Evolutionary conservation across 2,113 vertebrate species (phyloP), one percentile per base, ranked within the genome.

Genomic region (Phyllopteryx taeniolatus): DNA sequence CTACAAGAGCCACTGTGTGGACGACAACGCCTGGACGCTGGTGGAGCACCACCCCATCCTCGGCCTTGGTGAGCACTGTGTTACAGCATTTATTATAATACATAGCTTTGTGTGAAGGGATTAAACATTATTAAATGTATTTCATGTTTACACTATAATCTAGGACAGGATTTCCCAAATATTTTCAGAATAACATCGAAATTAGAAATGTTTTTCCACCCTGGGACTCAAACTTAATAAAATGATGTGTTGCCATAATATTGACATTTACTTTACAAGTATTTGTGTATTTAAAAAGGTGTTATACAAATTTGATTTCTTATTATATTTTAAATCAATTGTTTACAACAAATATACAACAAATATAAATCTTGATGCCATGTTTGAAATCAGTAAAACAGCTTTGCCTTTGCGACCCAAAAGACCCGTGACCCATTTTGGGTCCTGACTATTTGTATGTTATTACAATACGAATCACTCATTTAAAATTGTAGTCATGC

Each of bases 1-100:
- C 85, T 97, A 99, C 93, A 96, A 95, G 89, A 97, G 94, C 91
- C 97, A 99, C 91, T 99, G 96, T 87, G 89, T 99, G 92, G 95
- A 99, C 73, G 98, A 99, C 91, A 96, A 95, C 83, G 95, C 95
- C 92, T 99, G 98, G 98, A 92, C 95, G 4, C 93, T 99, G 68
- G 95, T 99, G 92, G 98, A 99, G 88, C 94, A 98, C 89, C 96
- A 98, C 90, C 95, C 95, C 5, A 92, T 96, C 74, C 94, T 99
- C 54, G 96, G 97, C 87, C 89, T 99, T 81, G 98, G 97, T 99
- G 77, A 79, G 83, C 17, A 4, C 17, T 10, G 6, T n/a, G 3
- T 43, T 19, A 17, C 20, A 8, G 5, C 60, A 15, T 33, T 31
- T 60, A 15, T 27, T 12, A 2, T 42, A n/a, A 10, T 63, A 39